These are phyloP conservation scores for Mesorhabditis sp. DNA, from an alignment of 2,888 invertebrate species.

Conservation along the genomic window DNA sequence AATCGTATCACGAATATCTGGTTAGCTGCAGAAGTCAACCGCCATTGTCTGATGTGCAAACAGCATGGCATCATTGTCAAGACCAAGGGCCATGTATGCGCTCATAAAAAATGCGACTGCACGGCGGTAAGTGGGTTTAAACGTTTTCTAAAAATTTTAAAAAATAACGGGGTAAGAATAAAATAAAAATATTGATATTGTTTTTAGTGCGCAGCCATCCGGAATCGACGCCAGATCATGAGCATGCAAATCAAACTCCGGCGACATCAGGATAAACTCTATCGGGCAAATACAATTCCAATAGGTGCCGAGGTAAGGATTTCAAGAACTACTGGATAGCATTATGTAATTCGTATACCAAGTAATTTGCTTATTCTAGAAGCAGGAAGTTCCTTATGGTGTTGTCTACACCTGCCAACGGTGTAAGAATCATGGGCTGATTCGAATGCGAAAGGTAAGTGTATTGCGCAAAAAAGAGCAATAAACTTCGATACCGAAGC, in stretches of 20 bases:
- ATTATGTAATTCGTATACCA: not conserved
- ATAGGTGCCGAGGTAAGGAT: not conserved
- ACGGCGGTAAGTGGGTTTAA: not conserved
- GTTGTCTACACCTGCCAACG: not conserved
- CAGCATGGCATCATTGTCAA: not conserved
- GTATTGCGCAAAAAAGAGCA: not conserved
- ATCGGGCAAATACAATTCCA: not conserved
- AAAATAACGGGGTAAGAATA: not conserved
- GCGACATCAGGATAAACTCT: constrained; percentile 1
- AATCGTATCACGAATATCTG: too few relatives aligned
- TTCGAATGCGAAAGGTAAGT: constrained; percentile 2
- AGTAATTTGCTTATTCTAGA: not conserved
- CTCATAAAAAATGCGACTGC: not conserved
- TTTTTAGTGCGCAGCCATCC: not conserved
- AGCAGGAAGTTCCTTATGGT: not conserved
- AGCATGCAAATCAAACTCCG: constrained; percentile 1
- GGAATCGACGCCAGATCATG: constrained; percentile 5
- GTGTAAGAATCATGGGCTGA: constrained; percentile 1
- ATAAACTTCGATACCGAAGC: not conserved
- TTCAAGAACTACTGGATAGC: not conserved
- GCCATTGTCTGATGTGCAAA: not conserved
- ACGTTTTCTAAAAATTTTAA: not conserved
- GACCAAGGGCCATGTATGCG: not conserved
- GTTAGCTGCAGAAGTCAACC: not conserved
- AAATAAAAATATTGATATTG: not conserved